phyloP scores from a whole-genome alignment of 1,140 invertebrate genomes.

The Spodoptera frugiperda region DNA sequence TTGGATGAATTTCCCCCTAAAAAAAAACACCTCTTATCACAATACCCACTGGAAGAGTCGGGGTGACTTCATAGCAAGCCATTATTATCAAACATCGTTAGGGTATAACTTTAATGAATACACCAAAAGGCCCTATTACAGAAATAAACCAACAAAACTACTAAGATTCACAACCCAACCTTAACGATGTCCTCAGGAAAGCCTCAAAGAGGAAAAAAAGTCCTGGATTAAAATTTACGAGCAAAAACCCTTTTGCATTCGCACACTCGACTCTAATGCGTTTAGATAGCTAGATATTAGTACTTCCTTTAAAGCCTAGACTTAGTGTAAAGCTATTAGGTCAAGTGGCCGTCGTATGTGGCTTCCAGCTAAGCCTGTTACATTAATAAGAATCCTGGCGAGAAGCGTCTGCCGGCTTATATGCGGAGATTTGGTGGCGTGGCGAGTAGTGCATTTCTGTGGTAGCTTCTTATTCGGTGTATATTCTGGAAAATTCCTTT shows the following conservation, averaged over 20 bases:
- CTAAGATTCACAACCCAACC: not conserved
- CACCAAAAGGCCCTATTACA: no score
- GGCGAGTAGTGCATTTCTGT: not conserved
- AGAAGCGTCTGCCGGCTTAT: slow-evolving; percentile 8
- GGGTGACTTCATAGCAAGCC: no score
- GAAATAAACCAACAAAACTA: no score
- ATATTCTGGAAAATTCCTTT: not conserved
- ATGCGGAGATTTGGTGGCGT: slow-evolving; percentile 11
- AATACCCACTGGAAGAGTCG: no score
- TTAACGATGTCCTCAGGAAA: not conserved
- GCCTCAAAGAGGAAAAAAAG: slow-evolving; percentile 5
- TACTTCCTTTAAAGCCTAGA: slow-evolving; percentile 46
- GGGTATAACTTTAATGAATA: no score
- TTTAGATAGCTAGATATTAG: slow-evolving; percentile 43
- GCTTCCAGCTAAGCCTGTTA: slow-evolving; percentile 50
- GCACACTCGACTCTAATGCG: slow-evolving; percentile 34
- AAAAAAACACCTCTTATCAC: no score
- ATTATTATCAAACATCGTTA: no score
- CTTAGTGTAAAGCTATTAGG: slow-evolving; percentile 51
- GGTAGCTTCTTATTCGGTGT: not conserved
- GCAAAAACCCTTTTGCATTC: slow-evolving; percentile 25
- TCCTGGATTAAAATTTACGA: slow-evolving; percentile 1
- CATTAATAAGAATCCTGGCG: slow-evolving; percentile 48
- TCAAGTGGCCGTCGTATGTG: slow-evolving; percentile 49
- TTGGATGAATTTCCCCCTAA: no score